Evolutionary conservation across 2,888 invertebrate species (phyloP).

Genomic region (Himalopsyche kuldschensis): DNA sequence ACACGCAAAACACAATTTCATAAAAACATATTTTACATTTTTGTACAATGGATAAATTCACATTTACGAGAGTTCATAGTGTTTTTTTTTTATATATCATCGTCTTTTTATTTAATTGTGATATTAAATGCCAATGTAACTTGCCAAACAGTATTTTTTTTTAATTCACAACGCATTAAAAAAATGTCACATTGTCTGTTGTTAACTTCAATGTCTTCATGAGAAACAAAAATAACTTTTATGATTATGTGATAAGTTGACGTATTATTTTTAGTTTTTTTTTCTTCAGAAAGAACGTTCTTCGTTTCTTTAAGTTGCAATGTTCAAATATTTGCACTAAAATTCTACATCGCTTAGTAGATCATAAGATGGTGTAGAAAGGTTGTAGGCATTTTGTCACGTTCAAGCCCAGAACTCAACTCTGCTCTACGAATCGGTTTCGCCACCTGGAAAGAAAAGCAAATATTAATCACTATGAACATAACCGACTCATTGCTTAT

Average conservation of each 20-base stretch:
- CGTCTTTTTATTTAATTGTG: background rate
- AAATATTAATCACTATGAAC: background rate
- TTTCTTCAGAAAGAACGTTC: background rate
- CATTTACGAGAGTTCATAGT: slow-evolving; percentile 16
- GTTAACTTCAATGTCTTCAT: background rate
- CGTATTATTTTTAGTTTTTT: background rate
- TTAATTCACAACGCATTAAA: background rate
- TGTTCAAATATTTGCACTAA: background rate
- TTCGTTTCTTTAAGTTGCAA: background rate
- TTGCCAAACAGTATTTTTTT: background rate
- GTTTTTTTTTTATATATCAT: background rate
- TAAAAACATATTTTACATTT: slow-evolving; percentile 37
- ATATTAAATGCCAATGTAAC: background rate
- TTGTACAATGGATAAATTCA: slow-evolving; percentile 36
- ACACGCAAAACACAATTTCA: slow-evolving; percentile 38
- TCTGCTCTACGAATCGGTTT: slow-evolving; percentile 18
- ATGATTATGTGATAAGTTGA: background rate
- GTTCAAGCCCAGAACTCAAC: background rate
- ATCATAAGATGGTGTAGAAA: background rate
- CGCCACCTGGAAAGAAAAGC: slow-evolving; percentile 23
- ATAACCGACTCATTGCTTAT: no score
- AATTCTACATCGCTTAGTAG: background rate
- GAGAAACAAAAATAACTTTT: background rate
- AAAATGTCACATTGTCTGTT: background rate
- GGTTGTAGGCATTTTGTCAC: background rate